Evolutionary conservation across 2,888 invertebrate genomes (phyloP), one percentile per base, ranked within the genome.

Genomic region (Aricia artaxerxes): DNA sequence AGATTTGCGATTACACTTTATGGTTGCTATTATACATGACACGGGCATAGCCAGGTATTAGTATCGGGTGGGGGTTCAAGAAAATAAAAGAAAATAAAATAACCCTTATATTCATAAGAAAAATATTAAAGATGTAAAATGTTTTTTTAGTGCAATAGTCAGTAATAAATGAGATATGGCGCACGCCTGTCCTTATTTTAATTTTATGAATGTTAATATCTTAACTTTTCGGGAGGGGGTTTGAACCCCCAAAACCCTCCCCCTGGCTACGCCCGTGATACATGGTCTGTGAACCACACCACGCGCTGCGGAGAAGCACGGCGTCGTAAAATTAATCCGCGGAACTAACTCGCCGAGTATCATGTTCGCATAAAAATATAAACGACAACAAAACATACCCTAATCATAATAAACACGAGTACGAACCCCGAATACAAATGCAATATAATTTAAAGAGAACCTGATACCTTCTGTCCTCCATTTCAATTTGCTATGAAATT

Each of bases 321-420:
- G 13, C 4, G 35, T 38, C 35, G 35, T 38, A 35, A 69, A 69
- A 69, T 69, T 69, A 69, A 69, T 69, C 69, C 38, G 11, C 69
- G 69, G 35, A 35, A 69, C 11, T 38, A 69, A 69, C 35, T 35
- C 35, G 35, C 64, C 5, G 69, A 69, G 69, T 35, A 69, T 35
- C 35, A 38, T 69, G 69, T 38, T 13, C 69, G 69, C 35, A 16
- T 69, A 64, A 64, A 64, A 64, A 64, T 64, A 64, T 69, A 38
- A 35, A 35, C 35, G 13, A 35, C 53, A 49, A 31, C 13, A 57
- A 57, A 31, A 49, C 76, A 35, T 24, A 76, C 35, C 35, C 53
- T 76, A 38, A 76, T 76, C 76, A 57, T 76, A 76, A 76, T 76
- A 76, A 76, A 76, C 76, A 76, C 44, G 44, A 73, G 76, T 13